Percentiles rank a stretch among this genome's conserved stretches.
Conservation (phyloP, 2,113 vertebrate genomes). For the Psammodynastes pulverulentus region DNA sequence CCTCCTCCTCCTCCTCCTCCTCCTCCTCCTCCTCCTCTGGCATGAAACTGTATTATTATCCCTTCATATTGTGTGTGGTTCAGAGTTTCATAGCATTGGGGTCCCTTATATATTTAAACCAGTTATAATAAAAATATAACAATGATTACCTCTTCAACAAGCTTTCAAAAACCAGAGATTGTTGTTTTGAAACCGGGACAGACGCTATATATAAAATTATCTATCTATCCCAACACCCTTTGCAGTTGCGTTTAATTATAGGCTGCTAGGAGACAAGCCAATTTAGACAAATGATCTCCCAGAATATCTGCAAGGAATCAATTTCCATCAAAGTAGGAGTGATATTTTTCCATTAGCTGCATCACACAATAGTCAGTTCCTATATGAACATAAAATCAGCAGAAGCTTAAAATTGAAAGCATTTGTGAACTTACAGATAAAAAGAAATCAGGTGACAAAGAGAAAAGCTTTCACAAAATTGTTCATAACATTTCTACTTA, state of each 20-base stretch:
- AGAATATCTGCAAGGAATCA: neutral
- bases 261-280: neutral
- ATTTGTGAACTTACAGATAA: constrained; percentile 32
- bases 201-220: no score
- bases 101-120: neutral
- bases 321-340: neutral
- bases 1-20: no score
- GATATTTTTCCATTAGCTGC: neutral
- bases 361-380: neutral
- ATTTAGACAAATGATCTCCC: neutral
- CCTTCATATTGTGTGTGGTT: no score
- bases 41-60: no score
- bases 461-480: constrained; percentile 21
- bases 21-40: no score
- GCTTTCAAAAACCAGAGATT: neutral
- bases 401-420: neutral
- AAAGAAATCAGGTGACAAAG: constrained; percentile 26
- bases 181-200: neutral
- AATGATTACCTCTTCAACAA: neutral
- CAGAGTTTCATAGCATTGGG: neutral
- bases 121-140: neutral
- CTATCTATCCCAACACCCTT: no score
- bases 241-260: neutral
- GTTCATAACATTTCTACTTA: constrained; percentile 39
- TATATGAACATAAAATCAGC: neutral